Evolutionary conservation across 2,888 invertebrate species (phyloP), one percentile per base, ranked within the genome.

Genomic region (Aplocera efformata): DNA sequence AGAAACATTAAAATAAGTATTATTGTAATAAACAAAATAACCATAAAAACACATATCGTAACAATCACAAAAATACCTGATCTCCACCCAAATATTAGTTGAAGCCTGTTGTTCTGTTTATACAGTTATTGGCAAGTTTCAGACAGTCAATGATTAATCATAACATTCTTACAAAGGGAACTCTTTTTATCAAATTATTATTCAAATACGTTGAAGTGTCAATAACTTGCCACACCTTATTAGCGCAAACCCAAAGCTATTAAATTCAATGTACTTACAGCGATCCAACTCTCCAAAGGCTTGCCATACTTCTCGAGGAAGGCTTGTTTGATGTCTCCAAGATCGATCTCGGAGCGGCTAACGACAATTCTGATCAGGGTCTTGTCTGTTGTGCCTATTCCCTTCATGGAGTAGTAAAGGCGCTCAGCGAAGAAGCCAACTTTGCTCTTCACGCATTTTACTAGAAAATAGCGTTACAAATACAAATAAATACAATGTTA

Each of bases 341-440:
- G 90, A 80, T 98, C 98, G 61, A 96, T 96, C 90, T 97, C 95
- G 40, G 95, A 94, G 75, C 97, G 93, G 58, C 96, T 95, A 38
- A 97, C 97, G 53, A 97, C 84, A 63, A 98, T 96, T 73, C 98
- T 94, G 70, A 98, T 97, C 59, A 98, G 89, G 45, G 96, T 96
- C 75, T 94, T 94, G 78, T 98, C 97, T 70, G 95, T 96, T 50
- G 98, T 98, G 20, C 91, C 96, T 63, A 96, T 64, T 29, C 98
- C 98, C 77, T 94, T 94, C 97, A 98, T 97, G 54, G 95, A 93
- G 50, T 95, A 93, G 78, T 97, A 93, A 26, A 98, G 90, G 58
- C 96, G 93, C 77, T 96, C 96, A 24, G 98, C 97, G 77, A 97
- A 98, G 89, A 94, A 98, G 31, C 94, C 94, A 32, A 96, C 94